Base-by-base conservation (phyloP, 2,888 invertebrate genomes). In the Anorthoa munda region DNA sequence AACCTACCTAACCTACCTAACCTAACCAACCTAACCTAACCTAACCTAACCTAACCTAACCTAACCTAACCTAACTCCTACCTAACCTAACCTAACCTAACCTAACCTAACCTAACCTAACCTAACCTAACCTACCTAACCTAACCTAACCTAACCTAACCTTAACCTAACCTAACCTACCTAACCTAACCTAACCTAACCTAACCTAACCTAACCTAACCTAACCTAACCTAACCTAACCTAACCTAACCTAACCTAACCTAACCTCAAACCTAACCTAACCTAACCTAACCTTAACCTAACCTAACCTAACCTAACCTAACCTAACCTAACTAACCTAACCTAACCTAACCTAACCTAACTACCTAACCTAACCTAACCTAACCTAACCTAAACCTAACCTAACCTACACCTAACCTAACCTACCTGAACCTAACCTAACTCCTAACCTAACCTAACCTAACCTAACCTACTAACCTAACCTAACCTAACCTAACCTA, bases 1-100 rank as follows among this genome's bases (percentile, higher is more conserved):
- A 74, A 74, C 74, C 74, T 74, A 79, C 80, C 80, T 75, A 80
- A 80, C 80, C 77, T 80, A 80, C 80, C 75, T 73, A 79, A 80
- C 75, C 78, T 79, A 79, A 79, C 78, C 78, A 72, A 72, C 76
- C 66, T 68, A 72, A 67, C 72, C 66, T 69, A 72, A 72, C 67
- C 69, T 66, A 73, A 72, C 72, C 70, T 71, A 66, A 75, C 66
- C 71, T 70, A 75, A 75, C 74, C 72, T 73, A 75, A 75, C 72
- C 72, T 75, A 72, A 72, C 75, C 70, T 64, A 63, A 71, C 64
- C 64, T 67, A 67, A 71, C 66, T 65, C 70, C 61, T 66, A 70
- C 66, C 70, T 66, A 68, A 66, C 66, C 68, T 64, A 63, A 71
- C 64, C 64, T 67, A 67, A 71, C 66, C 70, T 66, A 71, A 70